phyloP scores from a whole-genome alignment of 2,113 vertebrate genomes.

The Mormyrus lacerda region DNA sequence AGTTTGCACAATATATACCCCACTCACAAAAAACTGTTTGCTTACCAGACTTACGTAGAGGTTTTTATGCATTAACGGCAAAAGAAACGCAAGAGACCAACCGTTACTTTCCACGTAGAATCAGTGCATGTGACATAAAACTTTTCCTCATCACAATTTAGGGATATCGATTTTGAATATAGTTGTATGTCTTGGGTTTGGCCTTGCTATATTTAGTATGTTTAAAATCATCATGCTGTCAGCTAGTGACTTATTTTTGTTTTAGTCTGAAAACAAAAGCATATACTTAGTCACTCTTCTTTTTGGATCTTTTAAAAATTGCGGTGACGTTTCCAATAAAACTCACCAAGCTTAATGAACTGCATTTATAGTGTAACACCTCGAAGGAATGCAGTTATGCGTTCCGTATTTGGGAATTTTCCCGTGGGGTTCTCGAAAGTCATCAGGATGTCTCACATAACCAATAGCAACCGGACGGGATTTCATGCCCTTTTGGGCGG shows the following conservation, averaged over 20 bases:
- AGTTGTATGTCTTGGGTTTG: not conserved
- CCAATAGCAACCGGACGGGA: conserved; percentile 16
- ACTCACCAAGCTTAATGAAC: not conserved
- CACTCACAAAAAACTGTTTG: conserved; percentile 27
- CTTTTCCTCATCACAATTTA: not conserved
- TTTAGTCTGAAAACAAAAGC: not conserved
- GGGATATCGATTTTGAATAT: conserved; percentile 4
- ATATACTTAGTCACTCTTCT: not conserved
- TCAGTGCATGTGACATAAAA: not conserved
- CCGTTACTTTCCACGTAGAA: not conserved
- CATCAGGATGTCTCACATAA: conserved; percentile 3
- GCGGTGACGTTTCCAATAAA: not conserved
- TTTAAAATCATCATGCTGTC: not conserved
- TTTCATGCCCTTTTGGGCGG: conserved; percentile 34
- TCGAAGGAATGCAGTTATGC: too few species aligned
- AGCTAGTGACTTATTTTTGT: not conserved
- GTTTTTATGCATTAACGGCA: not conserved
- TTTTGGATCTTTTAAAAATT: not conserved
- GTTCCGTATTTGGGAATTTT: not conserved
- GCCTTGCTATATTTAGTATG: not conserved
- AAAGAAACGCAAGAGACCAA: not conserved
- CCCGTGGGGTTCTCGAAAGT: conserved; percentile 9
- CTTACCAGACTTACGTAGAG: conserved; percentile 3
- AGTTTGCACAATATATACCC: conserved; percentile 26
- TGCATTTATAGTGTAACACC: not conserved